Evolutionary conservation across 2,797 vertebrate species (phyloP).

Genomic region (Hephaestus fuliginosus): DNA sequence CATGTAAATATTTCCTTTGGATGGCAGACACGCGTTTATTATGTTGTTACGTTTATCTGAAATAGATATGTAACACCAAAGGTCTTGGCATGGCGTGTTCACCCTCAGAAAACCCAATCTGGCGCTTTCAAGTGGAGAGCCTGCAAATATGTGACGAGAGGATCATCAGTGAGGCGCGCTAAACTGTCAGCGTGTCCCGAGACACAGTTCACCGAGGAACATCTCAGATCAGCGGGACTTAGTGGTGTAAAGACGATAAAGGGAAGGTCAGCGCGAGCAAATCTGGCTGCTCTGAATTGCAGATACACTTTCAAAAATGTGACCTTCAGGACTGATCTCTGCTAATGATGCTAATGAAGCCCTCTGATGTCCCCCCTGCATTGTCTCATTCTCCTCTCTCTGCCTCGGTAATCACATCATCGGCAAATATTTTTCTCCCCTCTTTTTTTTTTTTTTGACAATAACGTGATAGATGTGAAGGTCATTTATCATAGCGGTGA

Average conservation of each 20-base stretch:
- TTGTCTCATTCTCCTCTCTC: conserved; percentile 43
- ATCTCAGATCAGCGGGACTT: conserved; percentile 42
- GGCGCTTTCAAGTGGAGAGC: conserved; percentile 7
- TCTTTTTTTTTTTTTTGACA: conserved; percentile 54
- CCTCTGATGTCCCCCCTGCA: conserved; percentile 38
- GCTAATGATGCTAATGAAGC: conserved; percentile 65
- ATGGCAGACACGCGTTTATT: conserved; percentile 14
- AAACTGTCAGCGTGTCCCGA: conserved; percentile 27
- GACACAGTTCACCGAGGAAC: conserved; percentile 6
- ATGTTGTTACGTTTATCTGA: neutral
- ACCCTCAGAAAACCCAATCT: conserved; percentile 41
- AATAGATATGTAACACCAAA: conserved; percentile 22
- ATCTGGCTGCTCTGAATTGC: conserved; percentile 44
- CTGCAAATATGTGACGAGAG: conserved; percentile 17
- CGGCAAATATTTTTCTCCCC: conserved; percentile 58
- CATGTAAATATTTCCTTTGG: conserved; percentile 17
- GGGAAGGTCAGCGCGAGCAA: conserved; percentile 62
- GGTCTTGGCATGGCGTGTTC: conserved; percentile 25
- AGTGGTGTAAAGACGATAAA: conserved; percentile 45
- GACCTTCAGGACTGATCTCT: conserved; percentile 56
- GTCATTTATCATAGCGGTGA: conserved; percentile 71
- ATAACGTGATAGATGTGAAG: conserved; percentile 72
- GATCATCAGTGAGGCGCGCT: conserved; percentile 23
- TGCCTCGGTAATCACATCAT: conserved; percentile 68
- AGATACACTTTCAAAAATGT: conserved; percentile 34